Percentiles rank a stretch among this genome's conserved stretches.
These are phyloP conservation scores for Alfaro cultratus DNA, from an alignment of 2,797 vertebrate species.

Conservation along the genomic window DNA sequence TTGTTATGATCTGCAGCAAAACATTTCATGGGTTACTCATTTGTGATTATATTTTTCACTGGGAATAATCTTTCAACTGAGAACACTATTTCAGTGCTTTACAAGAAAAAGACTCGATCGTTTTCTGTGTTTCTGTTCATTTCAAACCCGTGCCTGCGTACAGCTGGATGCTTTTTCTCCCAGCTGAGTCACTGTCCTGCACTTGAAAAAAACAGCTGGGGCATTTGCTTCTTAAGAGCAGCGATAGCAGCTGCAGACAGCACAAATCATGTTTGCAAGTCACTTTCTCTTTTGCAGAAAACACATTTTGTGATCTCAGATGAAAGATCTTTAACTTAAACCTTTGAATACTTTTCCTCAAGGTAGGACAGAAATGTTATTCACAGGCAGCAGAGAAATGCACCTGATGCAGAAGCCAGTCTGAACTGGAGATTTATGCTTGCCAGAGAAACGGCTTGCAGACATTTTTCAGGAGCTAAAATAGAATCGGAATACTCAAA, in stretches of 20 bases:
- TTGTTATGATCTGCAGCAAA: background rate
- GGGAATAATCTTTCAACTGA: background rate
- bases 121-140: background rate
- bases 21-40: background rate
- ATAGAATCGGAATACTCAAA: slow-evolving; percentile 1
- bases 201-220: slow-evolving; percentile 17
- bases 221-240: background rate
- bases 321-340: background rate
- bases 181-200: slow-evolving; percentile 19
- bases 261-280: slow-evolving; percentile 11
- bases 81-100: background rate
- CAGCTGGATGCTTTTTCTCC: slow-evolving; percentile 6
- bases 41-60: background rate
- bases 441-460: background rate
- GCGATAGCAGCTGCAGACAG: slow-evolving; percentile 18
- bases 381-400: background rate
- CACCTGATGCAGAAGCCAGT: slow-evolving; percentile 1
- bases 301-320: background rate
- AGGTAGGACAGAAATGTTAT: background rate
- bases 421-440: background rate
- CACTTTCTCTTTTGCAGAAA: background rate
- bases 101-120: background rate
- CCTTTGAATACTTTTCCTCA: background rate
- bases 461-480: background rate
- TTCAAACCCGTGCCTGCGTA: slow-evolving; percentile 8